Evolutionary conservation across 2,113 vertebrate genomes (phyloP), one percentile per base, ranked within the genome.

Genomic region (Tringa solitaria): DNA sequence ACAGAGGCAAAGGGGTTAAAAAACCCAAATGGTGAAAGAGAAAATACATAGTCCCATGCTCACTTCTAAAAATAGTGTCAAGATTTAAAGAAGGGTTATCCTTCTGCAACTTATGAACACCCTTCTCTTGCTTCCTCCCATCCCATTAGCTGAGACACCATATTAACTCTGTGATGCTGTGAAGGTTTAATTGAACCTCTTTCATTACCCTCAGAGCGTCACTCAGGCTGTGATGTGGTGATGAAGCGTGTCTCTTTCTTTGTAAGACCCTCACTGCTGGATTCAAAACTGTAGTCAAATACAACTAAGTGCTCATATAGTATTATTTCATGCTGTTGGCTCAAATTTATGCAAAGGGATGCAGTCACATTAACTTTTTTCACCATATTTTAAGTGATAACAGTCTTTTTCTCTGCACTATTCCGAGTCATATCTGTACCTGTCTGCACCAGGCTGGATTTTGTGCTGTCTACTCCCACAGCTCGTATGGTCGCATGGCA

Each of bases 101-200:
- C 28, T 87, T 80, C 81, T 67, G 37, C 24, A 83, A 28, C 1
- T 74, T 80, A 32, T 8, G 13, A 81, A 41, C 9, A 30, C 3
- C 22, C 2, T 86, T 81, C 54, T 73, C 51, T 88, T 81, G 6
- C 23, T 87, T 95, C 37, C 27, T 77, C 27, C 26, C 15, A 59
- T 89, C 24, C 46, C 30, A 20, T 56, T 69, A 86, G 10, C 46
- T 72, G 51, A 80, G 64, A 81, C 9, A 32, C n/a, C 2, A 0
- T 33, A 77, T 54, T 67, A 70, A 46, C 15, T 75, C 50, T 10
- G 20, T 22, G 41, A 21, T 63, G 59, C n/a, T 37, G 7, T 35
- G 63, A 73, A 70, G 60, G 28, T 90, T 92, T 93, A 50, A 86
- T 21, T 50, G 67, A 89, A 78, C 17, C 50, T 69, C 48, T 59